Evolutionary conservation across 2,888 invertebrate species (phyloP), one percentile per base, ranked within the genome.

Genomic region (Idaea aversata): DNA sequence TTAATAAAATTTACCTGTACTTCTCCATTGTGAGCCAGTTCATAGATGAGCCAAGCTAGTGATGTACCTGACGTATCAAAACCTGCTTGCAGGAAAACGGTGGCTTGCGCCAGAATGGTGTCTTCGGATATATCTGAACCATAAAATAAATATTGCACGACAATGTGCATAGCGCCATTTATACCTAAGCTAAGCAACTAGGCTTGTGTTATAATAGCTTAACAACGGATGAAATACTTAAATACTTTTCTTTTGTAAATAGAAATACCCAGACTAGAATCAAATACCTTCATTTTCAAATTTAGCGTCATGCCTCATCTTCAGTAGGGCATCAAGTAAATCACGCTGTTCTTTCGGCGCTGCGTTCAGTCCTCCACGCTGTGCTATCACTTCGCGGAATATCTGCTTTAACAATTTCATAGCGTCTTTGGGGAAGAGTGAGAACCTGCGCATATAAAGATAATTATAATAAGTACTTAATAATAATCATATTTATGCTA

Each of bases 71-170:
- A 75, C 0, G 87, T 87, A 15, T 90, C 88, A 57, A 85, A 89
- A 0, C 88, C 90, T 0, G 77, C 90, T 67, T 85, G 84, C 4
- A 90, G 70, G 67, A 90, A 84, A 3, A 86, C 70, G 3, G 81
- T 76, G 0, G 87, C 88, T 63, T 90, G 90, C 0, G 90, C 80
- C 0, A 87, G 61, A 10, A 90, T 63, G 4, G 86, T 15, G 13
- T 85, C 84, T 35, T 86, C 83, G 3, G 75, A 69, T 34, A 86
- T 73, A 2, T 78, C 87, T 88, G 73, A 3, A 68, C 75, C 4
- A 47, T 13, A 47, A 1, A 10, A 10, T 7, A 10, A 47, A 7
- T 47, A 6, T 13, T 25, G 25, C 25, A 25, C 2, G 25, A 25
- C 25, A 25, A 25, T 25, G 25, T 25, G 3, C 25, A 25, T 25